A percentile compares a stretch with the other conserved stretches of the same genome.
These are phyloP conservation scores for Drosophila nigrodunni DNA, from an alignment of 1,140 invertebrate genomes.

Conservation along the genomic window DNA sequence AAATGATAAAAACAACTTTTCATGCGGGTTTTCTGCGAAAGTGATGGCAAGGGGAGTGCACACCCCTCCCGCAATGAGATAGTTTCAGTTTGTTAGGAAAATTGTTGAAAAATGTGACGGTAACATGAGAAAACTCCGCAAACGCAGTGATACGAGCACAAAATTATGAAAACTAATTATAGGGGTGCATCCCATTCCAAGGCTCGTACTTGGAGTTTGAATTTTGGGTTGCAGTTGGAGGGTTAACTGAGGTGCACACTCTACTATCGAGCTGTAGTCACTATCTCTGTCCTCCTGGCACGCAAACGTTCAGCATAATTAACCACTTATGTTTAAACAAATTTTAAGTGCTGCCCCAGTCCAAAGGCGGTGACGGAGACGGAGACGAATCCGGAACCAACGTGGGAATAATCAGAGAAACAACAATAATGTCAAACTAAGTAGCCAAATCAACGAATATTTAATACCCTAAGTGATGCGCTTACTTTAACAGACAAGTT, in stretches of 20 bases:
- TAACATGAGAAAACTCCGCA: constrained; percentile 56
- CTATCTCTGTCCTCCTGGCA: constrained; percentile 51
- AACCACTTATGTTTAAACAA: constrained; percentile 82
- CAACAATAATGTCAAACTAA: constrained; percentile 29
- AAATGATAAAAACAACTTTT: constrained; percentile 61
- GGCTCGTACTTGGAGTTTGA: background rate
- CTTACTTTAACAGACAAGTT: too few species aligned
- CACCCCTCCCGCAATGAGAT: background rate
- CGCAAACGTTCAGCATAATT: constrained; percentile 78
- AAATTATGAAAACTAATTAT: constrained; percentile 80
- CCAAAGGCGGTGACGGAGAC: constrained; percentile 20
- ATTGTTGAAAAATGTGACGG: constrained; percentile 50
- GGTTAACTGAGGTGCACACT: constrained; percentile 28
- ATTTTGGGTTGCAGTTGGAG: constrained; percentile 4
- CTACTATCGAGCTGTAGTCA: constrained; percentile 35
- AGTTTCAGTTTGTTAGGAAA: constrained; percentile 38
- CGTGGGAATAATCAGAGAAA: constrained; percentile 73
- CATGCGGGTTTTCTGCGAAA: constrained; percentile 52
- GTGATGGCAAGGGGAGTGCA: background rate
- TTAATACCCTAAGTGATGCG: constrained; percentile 39
- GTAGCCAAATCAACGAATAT: constrained; percentile 24
- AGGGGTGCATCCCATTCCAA: constrained; percentile 55
- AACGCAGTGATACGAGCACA: constrained; percentile 67
- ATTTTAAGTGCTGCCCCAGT: constrained; percentile 66
- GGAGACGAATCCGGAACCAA: constrained; percentile 29